Base-by-base conservation (phyloP, 2,797 vertebrate genomes). In the Erpetoichthys calabaricus region DNA sequence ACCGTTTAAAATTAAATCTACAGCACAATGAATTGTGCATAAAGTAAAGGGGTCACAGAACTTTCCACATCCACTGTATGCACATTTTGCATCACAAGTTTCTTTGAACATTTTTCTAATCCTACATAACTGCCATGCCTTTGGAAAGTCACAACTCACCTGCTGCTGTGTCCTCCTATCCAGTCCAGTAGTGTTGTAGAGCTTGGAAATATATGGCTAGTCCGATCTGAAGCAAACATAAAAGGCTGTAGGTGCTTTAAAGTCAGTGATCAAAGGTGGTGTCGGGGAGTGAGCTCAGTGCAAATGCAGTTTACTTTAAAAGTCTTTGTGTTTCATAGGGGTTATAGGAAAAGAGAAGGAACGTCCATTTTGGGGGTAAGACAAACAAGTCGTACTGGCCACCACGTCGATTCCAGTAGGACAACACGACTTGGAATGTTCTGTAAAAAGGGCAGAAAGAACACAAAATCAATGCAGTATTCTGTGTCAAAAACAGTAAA, bases 161-260 rank as follows among this genome's bases (percentile, higher is more conserved):
- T 52, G 58, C 51, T 56, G 62, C 42, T 42, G 45, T 47, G 51
- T 44, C 42, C 43, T 59, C 47, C 2, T 62, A 56, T 43, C 56
- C 44, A 44, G 58, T 43, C 44, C 9, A 45, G 46, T 57, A 46
- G 47, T 62, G 59, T 49, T 58, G 57, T 62, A 61, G 51, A 58
- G 54, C 49, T 50, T 57, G 42, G 9, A 53, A 68, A 64, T 54
- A 57, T 54, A 65, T 56, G 58, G 58, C 60, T 60, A 67, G 60
- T 65, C 68, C 57, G 6, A 58, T 43, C 58, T 49, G 1, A 3
- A 49, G 47, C 42, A 7, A 45, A 51, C 59, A 57, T 57, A 62
- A 64, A 68, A 64, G 60, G 56, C 57, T 53, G 61, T 58, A 55
- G 10, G 62, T 64, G 62, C 56, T 59, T 59, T 62, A 64, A 67